Evolutionary conservation across 2,888 invertebrate genomes (phyloP).

Genomic region (Xanthorhoe designata): DNA sequence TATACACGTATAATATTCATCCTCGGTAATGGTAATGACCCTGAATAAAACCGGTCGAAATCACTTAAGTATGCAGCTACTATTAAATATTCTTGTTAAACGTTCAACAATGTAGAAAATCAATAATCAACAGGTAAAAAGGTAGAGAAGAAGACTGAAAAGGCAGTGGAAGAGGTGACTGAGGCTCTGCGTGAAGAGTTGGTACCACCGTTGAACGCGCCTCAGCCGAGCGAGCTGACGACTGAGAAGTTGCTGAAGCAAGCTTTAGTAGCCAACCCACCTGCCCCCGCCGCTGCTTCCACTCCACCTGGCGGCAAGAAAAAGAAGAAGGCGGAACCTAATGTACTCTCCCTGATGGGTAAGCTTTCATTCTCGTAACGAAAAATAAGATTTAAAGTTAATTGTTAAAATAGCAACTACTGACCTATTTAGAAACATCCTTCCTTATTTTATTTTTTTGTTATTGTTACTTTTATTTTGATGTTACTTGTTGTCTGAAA

Average conservation of each 20-base stretch:
- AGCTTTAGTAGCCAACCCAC: constrained; percentile 54
- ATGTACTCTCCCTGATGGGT: constrained; percentile 77
- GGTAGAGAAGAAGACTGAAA: constrained; percentile 60
- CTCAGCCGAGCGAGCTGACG: constrained; percentile 77
- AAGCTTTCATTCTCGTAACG: constrained; percentile 40
- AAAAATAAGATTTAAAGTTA: too few species aligned
- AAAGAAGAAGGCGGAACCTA: constrained; percentile 77
- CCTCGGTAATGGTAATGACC: constrained; percentile 5
- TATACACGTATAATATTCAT: background rate
- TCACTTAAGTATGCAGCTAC: constrained; percentile 15
- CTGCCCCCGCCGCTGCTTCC: constrained; percentile 49
- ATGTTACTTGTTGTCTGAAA: too few species aligned
- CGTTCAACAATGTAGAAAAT: background rate
- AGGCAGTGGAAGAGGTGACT: constrained; percentile 50
- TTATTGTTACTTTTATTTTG: too few species aligned
- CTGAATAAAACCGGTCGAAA: constrained; percentile 16
- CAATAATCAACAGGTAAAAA: constrained; percentile 62
- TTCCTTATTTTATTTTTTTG: too few species aligned
- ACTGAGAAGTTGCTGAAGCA: constrained; percentile 77
- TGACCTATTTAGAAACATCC: too few species aligned
- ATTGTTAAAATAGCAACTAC: too few species aligned
- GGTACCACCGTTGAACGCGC: constrained; percentile 71
- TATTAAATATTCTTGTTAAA: constrained; percentile 10
- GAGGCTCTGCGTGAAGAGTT: constrained; percentile 63
- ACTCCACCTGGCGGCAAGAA: constrained; percentile 68